Evolutionary conservation across 2,888 invertebrate genomes (phyloP).

Genomic region (Drosophila rellima): DNA sequence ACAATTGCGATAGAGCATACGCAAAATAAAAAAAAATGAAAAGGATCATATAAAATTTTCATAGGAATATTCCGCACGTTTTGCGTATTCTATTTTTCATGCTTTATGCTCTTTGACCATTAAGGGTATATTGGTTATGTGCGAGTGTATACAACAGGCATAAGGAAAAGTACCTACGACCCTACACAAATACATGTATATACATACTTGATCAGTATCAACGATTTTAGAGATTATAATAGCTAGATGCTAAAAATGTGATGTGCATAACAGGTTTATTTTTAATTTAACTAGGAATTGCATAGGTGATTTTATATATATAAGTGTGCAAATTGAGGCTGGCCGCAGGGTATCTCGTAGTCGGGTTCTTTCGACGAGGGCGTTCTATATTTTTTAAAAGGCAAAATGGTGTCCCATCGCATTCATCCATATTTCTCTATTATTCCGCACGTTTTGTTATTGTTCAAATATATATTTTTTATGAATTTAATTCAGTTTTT

Average conservation of each 20-base stretch:
- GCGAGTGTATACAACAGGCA: background rate
- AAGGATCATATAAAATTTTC: constrained; percentile 30
- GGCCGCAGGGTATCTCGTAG: background rate
- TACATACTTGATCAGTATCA: no score
- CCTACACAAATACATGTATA: no score
- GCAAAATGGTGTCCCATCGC: constrained; percentile 39
- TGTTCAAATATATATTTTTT: constrained; percentile 42
- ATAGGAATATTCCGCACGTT: constrained; percentile 43
- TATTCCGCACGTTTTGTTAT: constrained; percentile 54
- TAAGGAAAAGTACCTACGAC: no score
- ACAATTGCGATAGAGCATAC: constrained; percentile 41
- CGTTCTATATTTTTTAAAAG: constrained; percentile 5
- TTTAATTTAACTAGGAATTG: no score
- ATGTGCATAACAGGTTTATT: no score
- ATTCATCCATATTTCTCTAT: constrained; percentile 26
- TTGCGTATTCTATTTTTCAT: constrained; percentile 16
- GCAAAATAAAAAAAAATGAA: constrained; percentile 9
- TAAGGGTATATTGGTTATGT: background rate
- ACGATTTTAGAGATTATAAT: no score
- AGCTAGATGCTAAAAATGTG: no score
- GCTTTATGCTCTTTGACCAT: background rate
- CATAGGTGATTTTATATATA: background rate
- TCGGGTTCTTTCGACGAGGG: background rate
- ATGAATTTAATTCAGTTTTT: constrained; percentile 34
- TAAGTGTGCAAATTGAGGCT: no score